Evolutionary conservation across 92 coral and sea anemone genomes (phyloP).

Genomic region (Anthopleura xanthogrammica): DNA sequence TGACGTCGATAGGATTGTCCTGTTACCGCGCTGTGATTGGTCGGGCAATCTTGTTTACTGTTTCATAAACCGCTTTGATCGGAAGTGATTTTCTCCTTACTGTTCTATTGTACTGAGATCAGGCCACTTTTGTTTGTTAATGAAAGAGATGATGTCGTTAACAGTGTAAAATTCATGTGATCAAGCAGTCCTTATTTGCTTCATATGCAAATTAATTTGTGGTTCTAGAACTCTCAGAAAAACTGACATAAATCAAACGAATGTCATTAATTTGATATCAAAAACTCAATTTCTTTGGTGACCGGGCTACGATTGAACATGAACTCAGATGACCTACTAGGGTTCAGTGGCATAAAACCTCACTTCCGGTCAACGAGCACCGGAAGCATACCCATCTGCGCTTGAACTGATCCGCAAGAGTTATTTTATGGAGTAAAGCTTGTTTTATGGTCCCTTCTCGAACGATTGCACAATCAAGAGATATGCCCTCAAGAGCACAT

Average conservation of each 20-base stretch:
- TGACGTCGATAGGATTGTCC: slow-evolving; percentile 43
- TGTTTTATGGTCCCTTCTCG: background rate
- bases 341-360: slow-evolving; percentile 2
- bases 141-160: slow-evolving; percentile 15
- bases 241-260: background rate
- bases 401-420: background rate
- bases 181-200: slow-evolving; percentile 10
- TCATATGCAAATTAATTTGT: slow-evolving; percentile 3
- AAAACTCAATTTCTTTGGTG: background rate
- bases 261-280: background rate
- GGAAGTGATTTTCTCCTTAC: slow-evolving; percentile 42
- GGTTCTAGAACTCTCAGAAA: background rate
- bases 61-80: slow-evolving; percentile 23
- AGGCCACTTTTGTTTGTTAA: slow-evolving; percentile 31
- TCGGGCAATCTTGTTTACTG: slow-evolving; percentile 44
- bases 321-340: background rate
- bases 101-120: slow-evolving; percentile 23
- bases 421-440: background rate
- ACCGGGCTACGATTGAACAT: background rate
- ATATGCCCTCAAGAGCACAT: background rate
- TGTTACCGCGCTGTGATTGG: slow-evolving; percentile 60
- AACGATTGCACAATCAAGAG: background rate
- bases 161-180: slow-evolving; percentile 35
- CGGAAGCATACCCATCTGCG: slow-evolving; percentile 25
- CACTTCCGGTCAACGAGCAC: slow-evolving; percentile 26